Evolutionary conservation across 2,888 invertebrate genomes (phyloP).

Genomic region (Copidosoma aretas): DNA sequence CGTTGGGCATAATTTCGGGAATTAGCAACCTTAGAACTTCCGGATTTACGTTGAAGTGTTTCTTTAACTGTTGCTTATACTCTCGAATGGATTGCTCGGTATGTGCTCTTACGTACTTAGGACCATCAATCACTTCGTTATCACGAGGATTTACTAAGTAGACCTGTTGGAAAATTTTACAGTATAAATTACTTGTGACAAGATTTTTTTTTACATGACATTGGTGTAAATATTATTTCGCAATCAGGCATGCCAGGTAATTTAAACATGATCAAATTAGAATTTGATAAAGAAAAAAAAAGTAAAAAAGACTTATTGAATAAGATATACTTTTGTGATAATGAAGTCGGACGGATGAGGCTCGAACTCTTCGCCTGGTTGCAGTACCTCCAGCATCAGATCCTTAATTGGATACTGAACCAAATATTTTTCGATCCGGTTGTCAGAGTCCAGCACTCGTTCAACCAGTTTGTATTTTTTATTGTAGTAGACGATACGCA

Average conservation of each 20-base stretch:
- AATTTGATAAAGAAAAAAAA: no score
- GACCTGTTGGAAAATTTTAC: conserved; percentile 55
- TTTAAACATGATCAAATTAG: not conserved
- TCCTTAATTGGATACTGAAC: conserved; percentile 55
- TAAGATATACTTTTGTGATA: conserved; percentile 29
- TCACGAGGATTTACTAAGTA: conserved; percentile 69
- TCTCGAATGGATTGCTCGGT: conserved; percentile 66
- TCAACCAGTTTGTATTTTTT: conserved; percentile 69
- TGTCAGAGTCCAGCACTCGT: conserved; percentile 71
- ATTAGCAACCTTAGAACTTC: conserved; percentile 61
- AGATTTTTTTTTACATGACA: no score
- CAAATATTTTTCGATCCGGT: not conserved
- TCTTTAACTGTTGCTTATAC: conserved; percentile 67
- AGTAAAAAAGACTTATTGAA: no score
- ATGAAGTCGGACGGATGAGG: conserved; percentile 52
- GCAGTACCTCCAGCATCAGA: conserved; percentile 72
- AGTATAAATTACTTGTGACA: not conserved
- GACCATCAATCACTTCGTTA: conserved; percentile 69
- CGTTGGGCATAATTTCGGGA: conserved; percentile 46
- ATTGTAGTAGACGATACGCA: conserved; percentile 76
- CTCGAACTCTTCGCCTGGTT: conserved; percentile 69
- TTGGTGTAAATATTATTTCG: no score
- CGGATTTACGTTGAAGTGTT: conserved; percentile 62
- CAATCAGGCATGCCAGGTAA: no score
- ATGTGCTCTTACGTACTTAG: conserved; percentile 68